phyloP scores from a whole-genome alignment of 2,113 vertebrate species.

The Mobula birostris region DNA sequence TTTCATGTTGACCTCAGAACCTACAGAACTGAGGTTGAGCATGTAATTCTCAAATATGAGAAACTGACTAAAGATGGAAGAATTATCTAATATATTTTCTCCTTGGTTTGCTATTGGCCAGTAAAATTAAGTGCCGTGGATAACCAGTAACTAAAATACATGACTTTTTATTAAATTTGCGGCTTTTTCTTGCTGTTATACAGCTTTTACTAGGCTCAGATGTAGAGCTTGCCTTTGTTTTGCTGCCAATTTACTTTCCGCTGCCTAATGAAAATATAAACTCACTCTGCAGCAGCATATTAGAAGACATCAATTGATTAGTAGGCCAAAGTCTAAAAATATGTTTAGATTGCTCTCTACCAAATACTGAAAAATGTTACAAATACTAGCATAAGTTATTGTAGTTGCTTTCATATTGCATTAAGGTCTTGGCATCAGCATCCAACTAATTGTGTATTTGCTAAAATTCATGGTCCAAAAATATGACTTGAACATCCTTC shows the following conservation, averaged over 20 bases:
- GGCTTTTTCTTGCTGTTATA: background rate
- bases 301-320: background rate
- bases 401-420: background rate
- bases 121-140: background rate
- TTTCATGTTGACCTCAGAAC: no score
- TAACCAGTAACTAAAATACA: background rate
- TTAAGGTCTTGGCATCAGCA: background rate
- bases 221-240: background rate
- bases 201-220: background rate
- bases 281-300: background rate
- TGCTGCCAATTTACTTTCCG: background rate
- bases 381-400: background rate
- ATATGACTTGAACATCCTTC: background rate
- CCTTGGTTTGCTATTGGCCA: background rate
- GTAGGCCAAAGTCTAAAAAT: background rate
- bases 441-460: background rate
- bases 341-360: background rate
- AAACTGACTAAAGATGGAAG: no score
- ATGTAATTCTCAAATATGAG: no score
- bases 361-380: background rate
- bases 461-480: background rate
- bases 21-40: no score
- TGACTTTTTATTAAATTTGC: background rate
- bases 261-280: background rate
- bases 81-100: no score